These are phyloP conservation scores for Plebejus argus DNA, from an alignment of 2,888 invertebrate genomes.

Conservation along the genomic window DNA sequence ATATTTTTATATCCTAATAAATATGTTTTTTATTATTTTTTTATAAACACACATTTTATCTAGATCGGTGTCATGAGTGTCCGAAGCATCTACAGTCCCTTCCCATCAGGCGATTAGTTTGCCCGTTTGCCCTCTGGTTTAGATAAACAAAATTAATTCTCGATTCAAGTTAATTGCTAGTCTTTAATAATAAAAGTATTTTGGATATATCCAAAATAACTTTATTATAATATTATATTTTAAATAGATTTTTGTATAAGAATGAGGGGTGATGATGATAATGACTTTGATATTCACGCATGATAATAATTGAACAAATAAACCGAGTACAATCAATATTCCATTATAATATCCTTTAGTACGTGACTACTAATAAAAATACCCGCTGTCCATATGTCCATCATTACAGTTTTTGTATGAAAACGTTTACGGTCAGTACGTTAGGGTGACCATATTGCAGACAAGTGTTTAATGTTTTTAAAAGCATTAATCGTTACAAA, in stretches of 20 bases:
- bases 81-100: neutral
- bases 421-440: slow-evolving; percentile 50
- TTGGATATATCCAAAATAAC: neutral
- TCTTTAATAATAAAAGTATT: neutral
- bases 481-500: neutral
- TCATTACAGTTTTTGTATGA: slow-evolving; percentile 22
- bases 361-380: slow-evolving; percentile 52
- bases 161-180: neutral
- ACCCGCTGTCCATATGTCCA: slow-evolving; percentile 56
- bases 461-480: neutral
- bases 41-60: neutral
- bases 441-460: slow-evolving; percentile 47
- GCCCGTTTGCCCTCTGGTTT: no score
- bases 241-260: neutral
- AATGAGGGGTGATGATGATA: neutral
- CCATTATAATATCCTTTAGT: slow-evolving; percentile 39
- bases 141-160: no score
- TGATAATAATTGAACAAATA: slow-evolving; percentile 39
- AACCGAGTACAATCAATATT: slow-evolving; percentile 35
- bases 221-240: neutral
- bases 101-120: no score
- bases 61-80: neutral
- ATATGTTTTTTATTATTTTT: no score
- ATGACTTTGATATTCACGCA: slow-evolving; percentile 7
- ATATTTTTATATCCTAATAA: no score